Conservation (phyloP, 2,113 vertebrate genomes). For the Dipodomys merriami region DNA sequence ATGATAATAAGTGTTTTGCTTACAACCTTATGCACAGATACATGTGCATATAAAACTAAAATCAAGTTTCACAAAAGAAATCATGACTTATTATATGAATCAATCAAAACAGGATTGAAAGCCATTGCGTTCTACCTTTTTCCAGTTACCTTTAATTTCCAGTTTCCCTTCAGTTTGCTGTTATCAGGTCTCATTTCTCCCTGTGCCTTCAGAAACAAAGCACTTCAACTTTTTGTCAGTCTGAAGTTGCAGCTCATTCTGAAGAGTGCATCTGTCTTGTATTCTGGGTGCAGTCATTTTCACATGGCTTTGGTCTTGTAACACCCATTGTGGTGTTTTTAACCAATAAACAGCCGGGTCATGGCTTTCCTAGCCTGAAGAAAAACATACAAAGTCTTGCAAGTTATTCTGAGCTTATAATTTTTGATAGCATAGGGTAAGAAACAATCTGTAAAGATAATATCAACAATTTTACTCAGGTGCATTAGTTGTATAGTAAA, state of each 20-base stretch:
- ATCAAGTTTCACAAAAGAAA: not conserved
- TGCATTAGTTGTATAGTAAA: not conserved
- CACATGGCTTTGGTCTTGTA: conserved; percentile 54
- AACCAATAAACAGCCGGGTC: not conserved
- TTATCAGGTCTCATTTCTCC: not conserved
- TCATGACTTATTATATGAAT: no score
- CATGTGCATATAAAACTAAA: not conserved
- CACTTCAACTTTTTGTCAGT: conserved; percentile 37
- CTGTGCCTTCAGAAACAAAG: conserved; percentile 18
- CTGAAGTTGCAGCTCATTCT: conserved; percentile 35
- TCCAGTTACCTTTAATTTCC: no score
- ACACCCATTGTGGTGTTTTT: conserved; percentile 44
- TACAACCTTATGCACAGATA: not conserved
- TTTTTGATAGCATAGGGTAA: not conserved
- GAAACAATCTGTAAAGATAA: not conserved
- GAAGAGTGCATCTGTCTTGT: conserved; percentile 2
- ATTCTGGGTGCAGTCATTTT: conserved; percentile 53
- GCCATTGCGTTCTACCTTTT: no score
- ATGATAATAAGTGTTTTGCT: not conserved
- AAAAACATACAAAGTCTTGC: not conserved
- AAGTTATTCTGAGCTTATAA: not conserved
- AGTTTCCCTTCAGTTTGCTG: no score
- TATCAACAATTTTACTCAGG: not conserved
- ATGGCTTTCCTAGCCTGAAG: conserved; percentile 17
- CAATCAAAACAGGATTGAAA: no score